A percentile compares a stretch with the other conserved stretches of the same genome.
phyloP scores from a whole-genome alignment of 2,888 invertebrate genomes.

The Euproctis similis region DNA sequence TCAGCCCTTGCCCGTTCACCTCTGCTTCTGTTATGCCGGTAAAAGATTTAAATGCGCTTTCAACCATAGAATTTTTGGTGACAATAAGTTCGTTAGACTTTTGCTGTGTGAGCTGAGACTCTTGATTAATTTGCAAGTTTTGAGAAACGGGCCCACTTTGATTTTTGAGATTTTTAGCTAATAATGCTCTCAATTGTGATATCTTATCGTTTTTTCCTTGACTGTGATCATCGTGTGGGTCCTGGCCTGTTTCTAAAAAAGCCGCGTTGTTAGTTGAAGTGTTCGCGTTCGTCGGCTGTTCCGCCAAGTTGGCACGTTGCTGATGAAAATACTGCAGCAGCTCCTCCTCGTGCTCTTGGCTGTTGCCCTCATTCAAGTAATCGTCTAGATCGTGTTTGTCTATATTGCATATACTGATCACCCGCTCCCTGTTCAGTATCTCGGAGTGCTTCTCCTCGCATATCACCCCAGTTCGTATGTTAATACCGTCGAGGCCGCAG shows the following conservation, averaged over 20 bases:
- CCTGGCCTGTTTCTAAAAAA: conserved; percentile 63
- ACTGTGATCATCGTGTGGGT: conserved; percentile 67
- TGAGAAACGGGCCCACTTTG: conserved; percentile 52
- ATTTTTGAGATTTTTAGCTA: conserved; percentile 79
- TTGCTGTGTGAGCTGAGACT: conserved; percentile 30
- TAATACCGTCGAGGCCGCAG: conserved; percentile 69
- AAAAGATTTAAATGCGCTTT: conserved; percentile 55
- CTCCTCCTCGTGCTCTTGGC: conserved; percentile 90
- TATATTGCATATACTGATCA: conserved; percentile 84
- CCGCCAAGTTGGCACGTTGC: conserved; percentile 39
- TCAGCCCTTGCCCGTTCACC: conserved; percentile 33
- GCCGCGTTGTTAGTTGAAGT: conserved; percentile 26
- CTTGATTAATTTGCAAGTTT: conserved; percentile 34
- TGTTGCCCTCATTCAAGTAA: conserved; percentile 83
- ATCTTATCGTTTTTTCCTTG: conserved; percentile 79
- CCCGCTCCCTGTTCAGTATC: conserved; percentile 79
- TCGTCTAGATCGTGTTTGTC: conserved; percentile 88
- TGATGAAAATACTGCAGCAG: conserved; percentile 87
- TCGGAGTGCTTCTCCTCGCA: conserved; percentile 69
- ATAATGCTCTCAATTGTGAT: conserved; percentile 82
- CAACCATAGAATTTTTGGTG: conserved; percentile 34
- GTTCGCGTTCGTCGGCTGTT: conserved; percentile 19
- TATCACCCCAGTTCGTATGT: conserved; percentile 58
- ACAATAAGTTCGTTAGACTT: conserved; percentile 34
- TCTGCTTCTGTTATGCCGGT: conserved; percentile 27